A percentile compares a stretch with the other conserved stretches of the same genome.
Conservation (phyloP, 2,888 invertebrate species). For the Epistrophe eligans region DNA sequence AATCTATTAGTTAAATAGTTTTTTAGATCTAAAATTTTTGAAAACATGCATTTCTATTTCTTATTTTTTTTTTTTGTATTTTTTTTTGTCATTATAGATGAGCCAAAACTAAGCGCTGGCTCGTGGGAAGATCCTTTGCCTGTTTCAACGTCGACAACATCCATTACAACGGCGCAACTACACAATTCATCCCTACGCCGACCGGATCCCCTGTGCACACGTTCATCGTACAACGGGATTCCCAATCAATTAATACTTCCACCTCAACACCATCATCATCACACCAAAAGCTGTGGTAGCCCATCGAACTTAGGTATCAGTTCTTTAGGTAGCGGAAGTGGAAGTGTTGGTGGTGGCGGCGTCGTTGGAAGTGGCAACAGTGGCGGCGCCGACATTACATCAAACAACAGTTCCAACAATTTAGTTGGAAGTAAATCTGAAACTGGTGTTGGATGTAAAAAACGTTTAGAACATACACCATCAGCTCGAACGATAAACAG, state of each 20-base stretch:
- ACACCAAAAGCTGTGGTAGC: conserved; percentile 76
- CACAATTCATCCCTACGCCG: conserved; percentile 81
- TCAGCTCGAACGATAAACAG: conserved; percentile 82
- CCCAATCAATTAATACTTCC: conserved; percentile 78
- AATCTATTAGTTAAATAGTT: not conserved
- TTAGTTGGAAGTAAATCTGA: conserved; percentile 82
- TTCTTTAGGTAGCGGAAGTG: conserved; percentile 53
- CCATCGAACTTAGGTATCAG: conserved; percentile 68
- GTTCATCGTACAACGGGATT: conserved; percentile 78
- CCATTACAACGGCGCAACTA: conserved; percentile 82
- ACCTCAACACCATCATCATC: conserved; percentile 78
- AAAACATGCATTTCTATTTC: not conserved
- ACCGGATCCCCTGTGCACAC: conserved; percentile 78
- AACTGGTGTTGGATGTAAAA: conserved; percentile 77
- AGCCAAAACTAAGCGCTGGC: conserved; percentile 90
- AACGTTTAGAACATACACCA: conserved; percentile 79
- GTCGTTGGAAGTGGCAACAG: conserved; percentile 75
- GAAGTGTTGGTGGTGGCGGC: conserved; percentile 57
- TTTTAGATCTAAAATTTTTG: not conserved
- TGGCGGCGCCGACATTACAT: conserved; percentile 71
- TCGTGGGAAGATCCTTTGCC: conserved; percentile 89
- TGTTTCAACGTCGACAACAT: conserved; percentile 78
- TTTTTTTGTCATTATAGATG: conserved; percentile 86
- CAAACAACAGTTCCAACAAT: conserved; percentile 59
- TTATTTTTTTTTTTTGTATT: conserved; percentile 8